Conservation (phyloP, 2,113 vertebrate species). For the Prunella himalayana region DNA sequence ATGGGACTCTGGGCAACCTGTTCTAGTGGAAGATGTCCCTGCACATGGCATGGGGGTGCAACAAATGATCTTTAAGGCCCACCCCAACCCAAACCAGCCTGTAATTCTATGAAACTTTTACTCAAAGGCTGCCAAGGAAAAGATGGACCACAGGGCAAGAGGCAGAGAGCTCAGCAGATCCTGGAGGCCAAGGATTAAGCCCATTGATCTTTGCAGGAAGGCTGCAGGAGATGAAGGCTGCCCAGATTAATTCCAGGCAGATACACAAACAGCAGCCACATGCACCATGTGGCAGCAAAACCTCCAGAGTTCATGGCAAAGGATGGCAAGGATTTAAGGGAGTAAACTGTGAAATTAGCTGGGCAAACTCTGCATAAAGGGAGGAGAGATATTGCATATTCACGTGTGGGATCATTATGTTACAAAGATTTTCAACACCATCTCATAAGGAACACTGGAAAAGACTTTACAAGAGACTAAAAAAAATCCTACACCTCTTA, state of each 20-base stretch:
- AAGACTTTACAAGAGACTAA: constrained; percentile 56
- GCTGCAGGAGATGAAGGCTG: background rate
- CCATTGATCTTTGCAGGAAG: background rate
- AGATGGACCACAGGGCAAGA: background rate
- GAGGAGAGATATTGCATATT: background rate
- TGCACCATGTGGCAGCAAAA: constrained; percentile 33
- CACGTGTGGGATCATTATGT: constrained; percentile 50
- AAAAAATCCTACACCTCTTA: constrained; percentile 48
- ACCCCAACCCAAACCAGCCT: background rate
- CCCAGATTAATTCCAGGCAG: background rate
- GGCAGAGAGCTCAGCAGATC: background rate
- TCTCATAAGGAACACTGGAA: constrained; percentile 43
- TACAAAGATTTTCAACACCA: constrained; percentile 56
- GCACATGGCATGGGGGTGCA: background rate
- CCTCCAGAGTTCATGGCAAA: constrained; percentile 41
- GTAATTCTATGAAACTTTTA: background rate
- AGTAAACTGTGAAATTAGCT: constrained; percentile 63
- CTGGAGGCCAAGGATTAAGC: background rate
- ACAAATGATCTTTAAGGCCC: background rate
- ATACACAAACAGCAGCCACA: constrained; percentile 1
- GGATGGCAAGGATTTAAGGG: constrained; percentile 43
- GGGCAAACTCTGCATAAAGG: constrained; percentile 45
- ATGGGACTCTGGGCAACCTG: background rate
- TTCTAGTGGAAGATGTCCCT: background rate
- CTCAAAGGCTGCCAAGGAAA: background rate